These are phyloP conservation scores for Cassiopea andromeda DNA, from an alignment of 30 jellyfish, hydroid and myxozoan species.

Conservation along the genomic window DNA sequence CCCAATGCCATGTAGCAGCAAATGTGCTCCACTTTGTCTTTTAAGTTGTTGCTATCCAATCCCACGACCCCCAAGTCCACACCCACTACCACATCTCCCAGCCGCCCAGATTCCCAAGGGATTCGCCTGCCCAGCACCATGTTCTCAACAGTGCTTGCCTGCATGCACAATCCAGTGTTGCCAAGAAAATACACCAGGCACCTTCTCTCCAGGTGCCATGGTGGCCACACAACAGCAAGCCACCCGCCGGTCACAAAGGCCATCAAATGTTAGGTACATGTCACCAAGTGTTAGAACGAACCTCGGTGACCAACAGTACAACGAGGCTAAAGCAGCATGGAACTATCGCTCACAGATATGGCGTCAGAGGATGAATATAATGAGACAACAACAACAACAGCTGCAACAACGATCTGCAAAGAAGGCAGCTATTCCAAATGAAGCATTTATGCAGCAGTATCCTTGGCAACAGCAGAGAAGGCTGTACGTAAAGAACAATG, in stretches of 20 bases:
- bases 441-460: neutral
- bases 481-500: neutral
- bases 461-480: slow-evolving; percentile 31
- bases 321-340: slow-evolving; percentile 72
- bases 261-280: neutral
- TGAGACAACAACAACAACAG: slow-evolving; percentile 8
- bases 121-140: slow-evolving; percentile 72
- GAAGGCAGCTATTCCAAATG: slow-evolving; percentile 11
- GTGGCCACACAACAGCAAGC: slow-evolving; percentile 35
- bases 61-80: slow-evolving; percentile 33
- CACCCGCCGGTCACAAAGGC: slow-evolving; percentile 16
- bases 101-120: slow-evolving; percentile 60
- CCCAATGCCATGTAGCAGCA: slow-evolving; percentile 80
- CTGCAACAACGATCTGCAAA: slow-evolving; percentile 24
- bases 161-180: slow-evolving; percentile 70
- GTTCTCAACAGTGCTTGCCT: slow-evolving; percentile 71
- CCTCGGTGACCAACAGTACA: slow-evolving; percentile 17
- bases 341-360: slow-evolving; percentile 65
- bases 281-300: neutral
- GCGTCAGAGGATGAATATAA: slow-evolving; percentile 41
- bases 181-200: slow-evolving; percentile 27
- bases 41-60: slow-evolving; percentile 57
- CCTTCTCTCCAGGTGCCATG: neutral
- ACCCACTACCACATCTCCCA: slow-evolving; percentile 36
- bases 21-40: slow-evolving; percentile 59